Evolutionary conservation across 2,113 vertebrate species (phyloP).

Genomic region (Pelecanus crispus): DNA sequence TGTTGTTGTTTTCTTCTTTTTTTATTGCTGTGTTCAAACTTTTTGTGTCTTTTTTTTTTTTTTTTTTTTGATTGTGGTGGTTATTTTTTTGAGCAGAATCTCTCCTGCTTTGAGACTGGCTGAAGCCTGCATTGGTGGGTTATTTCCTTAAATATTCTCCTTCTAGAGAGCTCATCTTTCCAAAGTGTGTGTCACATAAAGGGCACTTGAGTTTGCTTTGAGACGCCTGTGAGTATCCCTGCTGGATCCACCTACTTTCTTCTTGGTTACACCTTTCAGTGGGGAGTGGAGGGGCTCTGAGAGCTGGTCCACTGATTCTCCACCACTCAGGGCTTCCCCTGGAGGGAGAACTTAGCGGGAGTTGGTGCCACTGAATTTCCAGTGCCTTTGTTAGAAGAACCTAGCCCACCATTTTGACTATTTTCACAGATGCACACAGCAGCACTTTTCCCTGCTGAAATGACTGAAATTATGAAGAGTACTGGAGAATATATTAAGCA

Average conservation of each 20-base stretch:
- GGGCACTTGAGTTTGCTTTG: background rate
- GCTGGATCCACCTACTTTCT: background rate
- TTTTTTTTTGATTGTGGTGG: background rate
- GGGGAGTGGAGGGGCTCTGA: background rate
- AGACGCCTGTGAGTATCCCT: background rate
- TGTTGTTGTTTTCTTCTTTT: constrained; percentile 19
- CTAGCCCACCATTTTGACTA: background rate
- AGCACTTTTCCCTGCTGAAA: background rate
- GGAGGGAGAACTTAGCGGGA: background rate
- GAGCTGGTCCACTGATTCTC: background rate
- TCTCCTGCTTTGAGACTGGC: background rate
- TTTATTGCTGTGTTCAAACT: background rate
- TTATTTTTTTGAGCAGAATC: background rate
- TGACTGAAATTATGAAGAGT: background rate
- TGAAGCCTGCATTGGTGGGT: background rate
- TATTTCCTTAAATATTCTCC: background rate
- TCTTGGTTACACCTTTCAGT: background rate
- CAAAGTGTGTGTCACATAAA: background rate
- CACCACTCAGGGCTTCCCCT: background rate
- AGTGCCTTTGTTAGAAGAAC: background rate
- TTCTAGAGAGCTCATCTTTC: background rate
- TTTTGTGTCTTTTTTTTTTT: background rate
- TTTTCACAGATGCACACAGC: background rate
- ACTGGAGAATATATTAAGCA: background rate
- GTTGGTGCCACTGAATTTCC: background rate